A percentile compares a stretch with the other conserved stretches of the same genome.
phyloP scores from a whole-genome alignment of 1,140 invertebrate species.

The Tetranychus cinnabarinus region DNA sequence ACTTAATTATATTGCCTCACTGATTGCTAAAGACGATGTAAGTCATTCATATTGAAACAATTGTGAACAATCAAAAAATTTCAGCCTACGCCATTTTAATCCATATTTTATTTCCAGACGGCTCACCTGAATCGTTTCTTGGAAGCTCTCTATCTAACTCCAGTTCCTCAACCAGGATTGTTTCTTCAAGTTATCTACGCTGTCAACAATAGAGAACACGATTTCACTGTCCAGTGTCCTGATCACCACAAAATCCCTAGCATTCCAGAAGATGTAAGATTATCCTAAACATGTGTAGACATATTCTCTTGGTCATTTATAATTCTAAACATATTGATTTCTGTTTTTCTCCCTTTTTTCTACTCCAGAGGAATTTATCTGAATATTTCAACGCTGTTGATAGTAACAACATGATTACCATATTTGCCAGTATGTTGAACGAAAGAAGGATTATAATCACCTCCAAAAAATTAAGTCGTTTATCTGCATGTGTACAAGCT shows the following conservation, averaged over 20 bases:
- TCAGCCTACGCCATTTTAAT: not conserved
- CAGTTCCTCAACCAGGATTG: conserved; percentile 29
- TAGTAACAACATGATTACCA: conserved; percentile 65
- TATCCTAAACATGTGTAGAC: not conserved
- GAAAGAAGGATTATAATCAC: conserved; percentile 75
- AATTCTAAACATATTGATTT: not conserved
- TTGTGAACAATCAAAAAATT: no score
- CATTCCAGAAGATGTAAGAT: conserved; percentile 81
- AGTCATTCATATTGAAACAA: not conserved
- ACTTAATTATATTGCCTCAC: conserved; percentile 23
- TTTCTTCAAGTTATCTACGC: conserved; percentile 25
- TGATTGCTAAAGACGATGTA: conserved; percentile 14
- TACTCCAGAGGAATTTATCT: conserved; percentile 65
- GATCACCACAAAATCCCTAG: conserved; percentile 55
- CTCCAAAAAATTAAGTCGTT: conserved; percentile 53
- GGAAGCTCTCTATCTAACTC: conserved; percentile 34
- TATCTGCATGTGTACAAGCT: conserved; percentile 80
- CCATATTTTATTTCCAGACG: conserved; percentile 4
- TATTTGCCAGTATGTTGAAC: conserved; percentile 80
- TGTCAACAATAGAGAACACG: conserved; percentile 26
- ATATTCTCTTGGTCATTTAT: conserved; percentile 1
- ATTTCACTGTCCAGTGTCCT: conserved; percentile 48
- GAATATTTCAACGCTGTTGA: conserved; percentile 88
- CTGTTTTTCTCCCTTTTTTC: conserved; percentile 13
- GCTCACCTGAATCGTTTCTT: conserved; percentile 34